phyloP scores from a whole-genome alignment of 2,113 vertebrate genomes.

The Corythornis madagascariensis region DNA sequence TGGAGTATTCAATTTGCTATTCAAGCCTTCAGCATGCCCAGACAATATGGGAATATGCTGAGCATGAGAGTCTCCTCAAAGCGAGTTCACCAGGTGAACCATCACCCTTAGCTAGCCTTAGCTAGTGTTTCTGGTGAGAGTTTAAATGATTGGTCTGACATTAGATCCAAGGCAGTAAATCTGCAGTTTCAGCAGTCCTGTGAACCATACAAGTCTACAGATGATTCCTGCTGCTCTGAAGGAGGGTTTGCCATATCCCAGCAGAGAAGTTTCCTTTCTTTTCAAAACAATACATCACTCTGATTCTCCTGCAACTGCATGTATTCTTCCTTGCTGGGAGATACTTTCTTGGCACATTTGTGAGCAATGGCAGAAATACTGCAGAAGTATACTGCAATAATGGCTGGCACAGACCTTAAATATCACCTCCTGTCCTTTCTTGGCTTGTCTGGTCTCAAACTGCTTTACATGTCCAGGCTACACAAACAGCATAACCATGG shows the following conservation, averaged over 20 bases:
- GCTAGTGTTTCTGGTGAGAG: neutral
- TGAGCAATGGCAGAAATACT: neutral
- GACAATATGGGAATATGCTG: neutral
- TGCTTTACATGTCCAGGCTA: neutral
- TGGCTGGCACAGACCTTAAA: conserved; percentile 11
- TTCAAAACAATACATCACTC: neutral
- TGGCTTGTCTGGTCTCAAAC: neutral
- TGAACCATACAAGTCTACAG: neutral
- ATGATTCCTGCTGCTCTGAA: neutral
- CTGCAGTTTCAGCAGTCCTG: neutral
- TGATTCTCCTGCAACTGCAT: neutral
- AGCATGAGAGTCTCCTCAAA: neutral
- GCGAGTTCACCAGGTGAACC: neutral
- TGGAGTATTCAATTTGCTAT: neutral
- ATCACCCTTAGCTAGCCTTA: neutral
- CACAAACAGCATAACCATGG: neutral
- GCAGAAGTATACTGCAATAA: neutral
- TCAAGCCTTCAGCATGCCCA: neutral
- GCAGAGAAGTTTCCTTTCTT: neutral
- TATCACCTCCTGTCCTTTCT: conserved; percentile 23
- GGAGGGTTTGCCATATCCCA: neutral
- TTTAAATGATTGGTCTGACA: neutral
- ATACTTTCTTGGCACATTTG: neutral
- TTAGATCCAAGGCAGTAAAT: neutral
- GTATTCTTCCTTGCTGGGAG: neutral